Percentiles rank a stretch among this genome's conserved stretches.
Evolutionary conservation across 2,888 invertebrate species (phyloP).

Genomic region (Drosophila seclusa): DNA sequence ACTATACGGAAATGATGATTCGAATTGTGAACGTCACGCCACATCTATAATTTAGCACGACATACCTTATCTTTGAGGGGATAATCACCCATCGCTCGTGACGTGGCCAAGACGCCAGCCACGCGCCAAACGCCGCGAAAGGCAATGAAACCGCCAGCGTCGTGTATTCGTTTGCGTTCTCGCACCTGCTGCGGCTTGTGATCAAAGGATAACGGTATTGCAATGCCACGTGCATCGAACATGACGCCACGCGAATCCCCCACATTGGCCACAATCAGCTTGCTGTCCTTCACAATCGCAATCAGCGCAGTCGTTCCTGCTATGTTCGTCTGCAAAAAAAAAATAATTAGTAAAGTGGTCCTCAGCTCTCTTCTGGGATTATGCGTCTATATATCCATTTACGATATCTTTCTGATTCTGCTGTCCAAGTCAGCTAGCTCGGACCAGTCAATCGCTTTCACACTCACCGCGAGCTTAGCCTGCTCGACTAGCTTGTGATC

Average conservation of each 20-base stretch:
- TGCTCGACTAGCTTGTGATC: slow-evolving; percentile 92
- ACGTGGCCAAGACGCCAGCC: slow-evolving; percentile 97
- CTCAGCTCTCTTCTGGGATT: not conserved
- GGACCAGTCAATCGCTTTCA: not conserved
- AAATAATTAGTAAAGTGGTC: not conserved
- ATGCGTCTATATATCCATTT: not conserved
- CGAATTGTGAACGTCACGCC: slow-evolving; percentile 29
- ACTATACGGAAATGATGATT: not conserved
- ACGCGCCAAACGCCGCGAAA: slow-evolving; percentile 99
- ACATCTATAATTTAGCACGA: slow-evolving; percentile 14
- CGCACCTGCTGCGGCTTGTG: slow-evolving; percentile 98
- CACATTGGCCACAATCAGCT: slow-evolving; percentile 96
- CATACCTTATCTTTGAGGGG: slow-evolving; percentile 90
- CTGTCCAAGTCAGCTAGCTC: not conserved
- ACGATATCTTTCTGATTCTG: not conserved
- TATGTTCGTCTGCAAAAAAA: slow-evolving; percentile 86
- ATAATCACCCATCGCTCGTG: slow-evolving; percentile 97
- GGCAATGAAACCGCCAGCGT: slow-evolving; percentile 97
- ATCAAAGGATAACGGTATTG: slow-evolving; percentile 96
- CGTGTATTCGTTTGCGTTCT: slow-evolving; percentile 95
- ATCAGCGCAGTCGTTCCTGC: slow-evolving; percentile 97
- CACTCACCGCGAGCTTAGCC: slow-evolving; percentile 89
- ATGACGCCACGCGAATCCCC: slow-evolving; percentile 98
- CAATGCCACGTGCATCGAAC: slow-evolving; percentile 95
- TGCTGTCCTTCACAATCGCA: slow-evolving; percentile 92